phyloP scores from a whole-genome alignment of 2,888 invertebrate genomes.

The Thelaira solivaga region DNA sequence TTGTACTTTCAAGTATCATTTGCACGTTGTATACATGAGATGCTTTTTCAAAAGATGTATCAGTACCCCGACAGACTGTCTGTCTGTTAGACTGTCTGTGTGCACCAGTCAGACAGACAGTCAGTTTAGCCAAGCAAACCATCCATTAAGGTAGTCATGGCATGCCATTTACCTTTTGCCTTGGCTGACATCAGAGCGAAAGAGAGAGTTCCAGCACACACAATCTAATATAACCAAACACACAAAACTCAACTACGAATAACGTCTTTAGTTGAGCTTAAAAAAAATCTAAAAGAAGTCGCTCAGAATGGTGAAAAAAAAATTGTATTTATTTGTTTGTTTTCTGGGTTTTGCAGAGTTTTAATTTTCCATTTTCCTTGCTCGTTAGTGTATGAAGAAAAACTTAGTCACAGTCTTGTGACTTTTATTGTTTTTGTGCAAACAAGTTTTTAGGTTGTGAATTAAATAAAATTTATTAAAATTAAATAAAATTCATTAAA shows the following conservation, averaged over 20 bases:
- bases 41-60: conserved; percentile 25
- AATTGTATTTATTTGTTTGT: conserved; percentile 12
- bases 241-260: conserved; percentile 26
- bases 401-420: conserved; percentile 37
- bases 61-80: conserved; percentile 6
- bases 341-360: conserved; percentile 13
- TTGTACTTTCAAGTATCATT: conserved; percentile 60
- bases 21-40: conserved; percentile 50
- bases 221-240: conserved; percentile 9
- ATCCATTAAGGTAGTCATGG: conserved; percentile 1
- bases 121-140: neutral
- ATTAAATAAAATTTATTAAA: neutral
- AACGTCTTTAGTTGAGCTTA: conserved; percentile 30
- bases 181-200: conserved; percentile 22
- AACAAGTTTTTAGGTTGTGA: neutral
- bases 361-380: conserved; percentile 5
- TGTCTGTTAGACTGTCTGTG: neutral
- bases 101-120: neutral
- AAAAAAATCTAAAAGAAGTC: neutral
- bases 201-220: conserved; percentile 34
- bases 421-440: conserved; percentile 51
- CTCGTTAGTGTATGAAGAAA: conserved; percentile 13
- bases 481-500: too few relatives aligned
- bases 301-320: neutral
- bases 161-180: conserved; percentile 29